phyloP scores from a whole-genome alignment of 2,797 vertebrate genomes.

The Pristis pectinata region DNA sequence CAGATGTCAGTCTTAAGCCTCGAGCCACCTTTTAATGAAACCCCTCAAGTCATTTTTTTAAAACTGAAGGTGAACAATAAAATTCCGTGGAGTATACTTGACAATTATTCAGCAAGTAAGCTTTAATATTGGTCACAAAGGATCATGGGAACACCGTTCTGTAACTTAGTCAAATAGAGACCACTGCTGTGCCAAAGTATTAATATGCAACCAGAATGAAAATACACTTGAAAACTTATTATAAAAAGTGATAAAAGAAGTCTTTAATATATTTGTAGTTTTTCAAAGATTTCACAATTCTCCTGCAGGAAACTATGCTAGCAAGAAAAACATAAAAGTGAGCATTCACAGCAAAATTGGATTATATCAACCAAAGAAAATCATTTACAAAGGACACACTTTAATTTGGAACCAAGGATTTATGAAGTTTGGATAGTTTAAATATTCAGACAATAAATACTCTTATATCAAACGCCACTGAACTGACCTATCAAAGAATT shows the following conservation, averaged over 20 bases:
- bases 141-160: slow-evolving; percentile 16
- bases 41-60: slow-evolving; percentile 41
- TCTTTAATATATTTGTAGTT: slow-evolving; percentile 47
- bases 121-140: slow-evolving; percentile 31
- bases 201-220: background rate
- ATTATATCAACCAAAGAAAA: slow-evolving; percentile 63
- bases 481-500: background rate
- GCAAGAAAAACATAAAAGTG: slow-evolving; percentile 47
- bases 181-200: background rate
- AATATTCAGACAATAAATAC: slow-evolving; percentile 21
- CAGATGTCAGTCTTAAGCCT: slow-evolving; percentile 40
- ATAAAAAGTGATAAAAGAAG: slow-evolving; percentile 41
- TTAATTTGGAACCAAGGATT: background rate
- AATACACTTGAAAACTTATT: background rate
- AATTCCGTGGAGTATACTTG: slow-evolving; percentile 39
- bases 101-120: slow-evolving; percentile 38
- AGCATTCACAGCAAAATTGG: slow-evolving; percentile 50
- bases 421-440: background rate
- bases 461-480: background rate
- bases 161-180: background rate
- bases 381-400: background rate
- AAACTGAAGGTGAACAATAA: slow-evolving; percentile 41
- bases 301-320: slow-evolving; percentile 41
- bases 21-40: slow-evolving; percentile 42
- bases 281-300: background rate